Base-by-base conservation (phyloP, 2,113 vertebrate species). In the Cyprichromis sp. region DNA sequence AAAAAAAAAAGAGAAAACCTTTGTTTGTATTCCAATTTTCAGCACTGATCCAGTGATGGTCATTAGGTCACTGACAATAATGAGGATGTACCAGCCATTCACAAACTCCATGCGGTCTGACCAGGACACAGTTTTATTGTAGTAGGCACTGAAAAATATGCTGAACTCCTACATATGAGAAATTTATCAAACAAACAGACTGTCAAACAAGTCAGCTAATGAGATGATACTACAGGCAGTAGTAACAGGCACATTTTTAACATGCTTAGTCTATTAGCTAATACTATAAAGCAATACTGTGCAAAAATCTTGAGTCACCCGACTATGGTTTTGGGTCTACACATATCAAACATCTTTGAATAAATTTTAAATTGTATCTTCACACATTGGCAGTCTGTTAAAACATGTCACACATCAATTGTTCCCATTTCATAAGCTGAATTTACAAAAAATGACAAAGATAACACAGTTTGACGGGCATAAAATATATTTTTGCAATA, bases 21-120 rank as follows among this genome's bases (percentile, higher is more conserved):
- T 99, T 52, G 97, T 97, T 90, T 99, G 98, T 89, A 99, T 99
- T 94, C 98, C 98, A 93, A 99, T 98, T 95, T 99, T 99, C 66
- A 99, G 95, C 31, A 95, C 93, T 8, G 98, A 99, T 73, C 98
- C 98, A 89, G 94, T 87, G 47, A 99, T 96, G 79, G 97, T 97
- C 85, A 99, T 86, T 4, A 97, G 93, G 88, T 99, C 98, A 1
- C 98, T 98, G 81, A 97, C 47, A 4, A 99, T 96, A 91, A 98
- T 97, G 81, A 99, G 95, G 87, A 99, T 97, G 85, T 99, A 98
- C 98, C 98, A 99, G 63, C 98, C 98, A 1, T 98, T 99, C 89
- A 99, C 97, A 94, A 99, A 98, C 95, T 98, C 97, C 97, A 98
- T 96, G 86, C 96, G 97, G 80, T 98, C 98, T 17, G 95, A 96